Conservation (phyloP, 2,113 vertebrate genomes). For the Tringa solitaria region DNA sequence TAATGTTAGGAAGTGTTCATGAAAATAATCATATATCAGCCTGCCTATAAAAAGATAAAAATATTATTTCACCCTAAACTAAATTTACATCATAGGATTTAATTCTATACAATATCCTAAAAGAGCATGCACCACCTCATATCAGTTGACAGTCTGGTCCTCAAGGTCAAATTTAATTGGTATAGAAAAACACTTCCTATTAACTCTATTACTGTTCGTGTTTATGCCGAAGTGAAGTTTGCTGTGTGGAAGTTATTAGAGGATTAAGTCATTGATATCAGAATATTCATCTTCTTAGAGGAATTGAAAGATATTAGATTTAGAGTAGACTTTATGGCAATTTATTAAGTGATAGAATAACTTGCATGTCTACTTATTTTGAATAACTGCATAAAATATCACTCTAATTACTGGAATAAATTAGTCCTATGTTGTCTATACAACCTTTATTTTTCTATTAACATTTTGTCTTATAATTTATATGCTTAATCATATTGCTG, state of each 20-base stretch:
- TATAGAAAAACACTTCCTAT: neutral
- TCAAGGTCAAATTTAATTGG: constrained; percentile 40
- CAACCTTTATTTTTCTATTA: constrained; percentile 53
- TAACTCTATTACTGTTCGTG: neutral
- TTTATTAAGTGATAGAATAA: constrained; percentile 42
- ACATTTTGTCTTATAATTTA: constrained; percentile 2
- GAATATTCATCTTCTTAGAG: constrained; percentile 3
- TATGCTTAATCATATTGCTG: neutral
- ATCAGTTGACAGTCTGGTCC: neutral
- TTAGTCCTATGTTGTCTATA: neutral
- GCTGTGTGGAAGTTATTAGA: neutral
- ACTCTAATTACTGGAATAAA: constrained; percentile 46
- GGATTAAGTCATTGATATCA: constrained; percentile 17
- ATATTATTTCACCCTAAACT: neutral
- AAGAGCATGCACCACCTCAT: neutral
- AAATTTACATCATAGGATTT: neutral
- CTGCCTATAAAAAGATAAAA: neutral
- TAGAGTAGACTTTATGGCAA: constrained; percentile 16
- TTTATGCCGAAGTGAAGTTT: neutral
- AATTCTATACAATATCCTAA: neutral
- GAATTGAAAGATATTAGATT: constrained; percentile 8
- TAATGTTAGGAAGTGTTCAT: neutral
- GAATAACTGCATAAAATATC: constrained; percentile 32
- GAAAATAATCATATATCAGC: neutral
- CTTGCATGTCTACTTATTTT: constrained; percentile 44